Conservation (phyloP, 2,888 invertebrate genomes). For the Macrophya annulata region DNA sequence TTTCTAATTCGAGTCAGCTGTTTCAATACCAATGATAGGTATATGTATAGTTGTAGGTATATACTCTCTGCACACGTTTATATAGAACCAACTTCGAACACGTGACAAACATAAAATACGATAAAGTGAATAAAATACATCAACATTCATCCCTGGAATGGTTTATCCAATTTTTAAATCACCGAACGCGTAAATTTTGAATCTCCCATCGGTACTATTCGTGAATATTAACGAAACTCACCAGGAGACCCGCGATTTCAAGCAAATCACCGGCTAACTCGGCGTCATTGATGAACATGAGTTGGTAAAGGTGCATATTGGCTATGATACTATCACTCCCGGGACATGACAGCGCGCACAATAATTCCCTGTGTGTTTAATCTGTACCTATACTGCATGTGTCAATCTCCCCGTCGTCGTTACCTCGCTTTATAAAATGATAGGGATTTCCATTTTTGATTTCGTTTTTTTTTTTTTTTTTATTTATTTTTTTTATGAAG, state of each 20-base stretch:
- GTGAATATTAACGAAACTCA: slow-evolving; percentile 66
- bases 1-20: background rate
- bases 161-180: background rate
- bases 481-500: too few species aligned
- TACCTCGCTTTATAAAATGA: background rate
- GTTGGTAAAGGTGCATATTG: slow-evolving; percentile 71
- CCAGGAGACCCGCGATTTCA: slow-evolving; percentile 73
- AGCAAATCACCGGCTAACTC: slow-evolving; percentile 73
- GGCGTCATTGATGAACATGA: slow-evolving; percentile 70
- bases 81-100: background rate
- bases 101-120: background rate
- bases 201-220: background rate
- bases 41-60: background rate
- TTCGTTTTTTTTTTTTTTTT: too few species aligned
- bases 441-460: background rate
- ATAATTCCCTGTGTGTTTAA: background rate
- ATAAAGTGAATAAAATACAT: background rate
- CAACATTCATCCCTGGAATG: background rate
- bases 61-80: background rate
- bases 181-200: background rate
- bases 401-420: background rate
- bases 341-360: slow-evolving; percentile 47
- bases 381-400: slow-evolving; percentile 18
- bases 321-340: slow-evolving; percentile 43
- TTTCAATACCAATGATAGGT: background rate